Base-by-base conservation (phyloP, 2,113 vertebrate species). In the Pituophis catenifer region DNA sequence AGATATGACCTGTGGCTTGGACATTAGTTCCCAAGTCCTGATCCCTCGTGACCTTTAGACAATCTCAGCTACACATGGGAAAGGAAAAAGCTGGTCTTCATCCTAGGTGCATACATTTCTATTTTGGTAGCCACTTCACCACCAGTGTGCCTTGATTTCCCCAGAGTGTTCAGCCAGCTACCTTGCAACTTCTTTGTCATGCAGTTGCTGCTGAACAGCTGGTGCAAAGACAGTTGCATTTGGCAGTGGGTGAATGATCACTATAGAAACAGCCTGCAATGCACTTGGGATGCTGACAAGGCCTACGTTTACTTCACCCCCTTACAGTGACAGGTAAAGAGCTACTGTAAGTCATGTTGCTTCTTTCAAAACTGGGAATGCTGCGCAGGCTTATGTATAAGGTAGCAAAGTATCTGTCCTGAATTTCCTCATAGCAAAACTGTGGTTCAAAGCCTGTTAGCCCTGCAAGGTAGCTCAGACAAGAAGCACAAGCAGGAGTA, bases 201-300 rank as follows among this genome's bases (percentile, higher is more conserved):
- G 29, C 89, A 93, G 85, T 33, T 92, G 94, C 92, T 91, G 57
- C 94, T 0, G 0, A 96, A 95, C 88, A 93, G 57, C 89, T 0
- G 0, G 87, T 95, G 94, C 93, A 58, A 93, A 96, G 93, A 94
- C 95, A 94, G 91, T 92, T 0, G 10, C 93, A 95, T 94, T 0
- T 94, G 65, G 91, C 93, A 91, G 93, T 8, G 91, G 92, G 91
- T 92, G 94, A 95, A 90, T 94, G 91, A 95, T 95, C 90, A 89
- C 96, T 94, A 8, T 89, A 96, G 95, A 94, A 89, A 95, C 91
- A 89, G 92, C 93, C 91, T 91, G 92, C 94, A 94, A 92, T 93
- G 88, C 55, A 89, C 93, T 96, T 91, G 94, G 94, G 96, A 95
- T 88, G 88, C 33, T 87, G 50, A 65, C 50, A 55, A 90, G 81